phyloP scores from a whole-genome alignment of 2,888 invertebrate species.

The Dendrolimus pini region DNA sequence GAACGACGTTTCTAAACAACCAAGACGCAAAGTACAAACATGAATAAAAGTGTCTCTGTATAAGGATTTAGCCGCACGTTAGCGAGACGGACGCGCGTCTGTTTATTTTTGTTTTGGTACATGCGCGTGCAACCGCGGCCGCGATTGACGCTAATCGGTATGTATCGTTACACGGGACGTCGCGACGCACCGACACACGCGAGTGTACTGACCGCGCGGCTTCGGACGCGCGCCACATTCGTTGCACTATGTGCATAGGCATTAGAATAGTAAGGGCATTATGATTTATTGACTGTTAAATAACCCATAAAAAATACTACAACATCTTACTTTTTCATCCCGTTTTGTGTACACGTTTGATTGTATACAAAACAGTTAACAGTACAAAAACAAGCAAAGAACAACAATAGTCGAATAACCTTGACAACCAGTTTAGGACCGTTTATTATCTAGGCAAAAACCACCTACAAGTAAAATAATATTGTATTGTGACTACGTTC shows the following conservation, averaged over 20 bases:
- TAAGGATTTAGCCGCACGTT: background rate
- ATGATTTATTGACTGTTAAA: background rate
- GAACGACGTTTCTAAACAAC: background rate
- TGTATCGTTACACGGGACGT: conserved; percentile 26
- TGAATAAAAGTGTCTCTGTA: background rate
- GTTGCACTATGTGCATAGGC: conserved; percentile 52
- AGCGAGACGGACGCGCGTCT: conserved; percentile 1
- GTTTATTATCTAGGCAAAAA: background rate
- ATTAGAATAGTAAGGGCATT: conserved; percentile 55
- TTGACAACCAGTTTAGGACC: conserved; percentile 2
- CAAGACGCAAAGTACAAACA: conserved; percentile 7
- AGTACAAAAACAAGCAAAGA: conserved; percentile 2
- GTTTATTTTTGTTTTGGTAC: conserved; percentile 41
- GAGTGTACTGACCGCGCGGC: conserved; percentile 65
- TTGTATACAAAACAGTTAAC: background rate
- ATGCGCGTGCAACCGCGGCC: conserved; percentile 23
- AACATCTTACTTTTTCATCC: no score
- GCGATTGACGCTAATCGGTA: conserved; percentile 8
- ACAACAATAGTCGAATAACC: conserved; percentile 7
- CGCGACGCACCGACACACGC: conserved; percentile 55
- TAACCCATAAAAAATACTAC: background rate
- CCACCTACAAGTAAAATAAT: background rate
- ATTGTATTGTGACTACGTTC: background rate
- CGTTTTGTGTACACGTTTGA: background rate
- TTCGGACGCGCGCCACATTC: conserved; percentile 42